Evolutionary conservation across 2,113 vertebrate genomes (phyloP).

Genomic region (Chrysochloris asiatica): DNA sequence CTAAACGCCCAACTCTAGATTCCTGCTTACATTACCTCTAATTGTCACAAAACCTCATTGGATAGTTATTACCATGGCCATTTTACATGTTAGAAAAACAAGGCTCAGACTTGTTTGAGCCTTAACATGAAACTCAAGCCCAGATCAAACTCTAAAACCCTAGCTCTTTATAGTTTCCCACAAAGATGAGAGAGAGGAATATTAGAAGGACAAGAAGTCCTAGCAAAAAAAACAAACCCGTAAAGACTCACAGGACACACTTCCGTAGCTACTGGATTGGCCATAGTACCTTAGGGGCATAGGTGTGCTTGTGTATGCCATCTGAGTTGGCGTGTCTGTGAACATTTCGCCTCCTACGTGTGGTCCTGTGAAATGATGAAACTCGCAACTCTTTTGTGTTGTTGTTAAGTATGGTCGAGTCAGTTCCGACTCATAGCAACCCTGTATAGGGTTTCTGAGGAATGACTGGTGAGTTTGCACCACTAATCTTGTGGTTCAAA

Average conservation of each 20-base stretch:
- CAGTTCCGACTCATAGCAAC: too few species aligned
- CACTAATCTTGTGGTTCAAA: too few species aligned
- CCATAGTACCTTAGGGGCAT: background rate
- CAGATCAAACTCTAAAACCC: background rate
- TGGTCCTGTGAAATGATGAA: background rate
- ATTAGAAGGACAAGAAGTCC: background rate
- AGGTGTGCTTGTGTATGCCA: background rate
- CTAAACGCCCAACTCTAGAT: background rate
- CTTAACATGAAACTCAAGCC: background rate
- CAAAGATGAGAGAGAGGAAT: background rate
- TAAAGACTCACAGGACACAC: background rate
- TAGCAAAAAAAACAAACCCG: constrained; percentile 6
- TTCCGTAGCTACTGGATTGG: background rate
- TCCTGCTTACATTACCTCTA: background rate
- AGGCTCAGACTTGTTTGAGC: too few species aligned
- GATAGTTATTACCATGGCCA: background rate
- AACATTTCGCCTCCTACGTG: background rate
- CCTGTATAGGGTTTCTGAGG: too few species aligned
- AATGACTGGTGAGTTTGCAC: too few species aligned
- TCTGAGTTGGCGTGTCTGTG: background rate
- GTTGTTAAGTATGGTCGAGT: too few species aligned
- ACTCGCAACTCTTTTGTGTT: too few species aligned
- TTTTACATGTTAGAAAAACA: constrained; percentile 40
- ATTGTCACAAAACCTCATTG: background rate
- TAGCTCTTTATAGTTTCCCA: constrained; percentile 21